Conservation (phyloP, 2,113 vertebrate genomes). For the Stictonetta naevosa region DNA sequence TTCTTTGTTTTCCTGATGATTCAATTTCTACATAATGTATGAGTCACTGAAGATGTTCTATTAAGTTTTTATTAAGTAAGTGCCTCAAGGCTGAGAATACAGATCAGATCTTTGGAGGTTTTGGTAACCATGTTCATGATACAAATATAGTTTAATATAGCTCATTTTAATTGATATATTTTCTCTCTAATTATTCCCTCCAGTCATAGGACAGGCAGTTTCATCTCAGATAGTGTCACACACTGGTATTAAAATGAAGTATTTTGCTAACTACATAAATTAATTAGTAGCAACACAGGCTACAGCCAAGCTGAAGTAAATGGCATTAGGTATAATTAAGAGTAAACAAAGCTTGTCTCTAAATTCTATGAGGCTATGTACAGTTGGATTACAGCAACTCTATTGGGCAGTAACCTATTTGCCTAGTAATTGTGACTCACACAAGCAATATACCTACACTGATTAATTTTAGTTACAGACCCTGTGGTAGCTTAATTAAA, state of each 20-base stretch:
- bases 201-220: slow-evolving; percentile 36
- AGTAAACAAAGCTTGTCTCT: slow-evolving; percentile 67
- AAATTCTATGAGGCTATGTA: slow-evolving; percentile 61
- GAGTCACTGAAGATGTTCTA: slow-evolving; percentile 25
- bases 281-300: slow-evolving; percentile 57
- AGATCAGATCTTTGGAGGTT: slow-evolving; percentile 11
- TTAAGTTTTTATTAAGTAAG: slow-evolving; percentile 38
- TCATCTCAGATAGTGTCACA: slow-evolving; percentile 28
- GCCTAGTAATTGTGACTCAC: slow-evolving; percentile 70
- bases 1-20: slow-evolving; percentile 29
- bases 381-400: slow-evolving; percentile 63
- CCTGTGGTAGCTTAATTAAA: slow-evolving; percentile 77
- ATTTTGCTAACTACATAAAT: slow-evolving; percentile 57
- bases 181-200: slow-evolving; percentile 40
- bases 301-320: slow-evolving; percentile 30
- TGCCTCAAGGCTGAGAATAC: neutral
- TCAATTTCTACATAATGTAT: slow-evolving; percentile 44
- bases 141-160: slow-evolving; percentile 40
- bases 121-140: neutral
- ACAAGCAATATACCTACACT: slow-evolving; percentile 68
- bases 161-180: slow-evolving; percentile 55
- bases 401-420: slow-evolving; percentile 69
- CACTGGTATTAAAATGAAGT: slow-evolving; percentile 42
- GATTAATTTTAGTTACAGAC: slow-evolving; percentile 78
- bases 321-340: slow-evolving; percentile 60